Evolutionary conservation across 2,888 invertebrate genomes (phyloP).

Genomic region (Celastrina argiolus): DNA sequence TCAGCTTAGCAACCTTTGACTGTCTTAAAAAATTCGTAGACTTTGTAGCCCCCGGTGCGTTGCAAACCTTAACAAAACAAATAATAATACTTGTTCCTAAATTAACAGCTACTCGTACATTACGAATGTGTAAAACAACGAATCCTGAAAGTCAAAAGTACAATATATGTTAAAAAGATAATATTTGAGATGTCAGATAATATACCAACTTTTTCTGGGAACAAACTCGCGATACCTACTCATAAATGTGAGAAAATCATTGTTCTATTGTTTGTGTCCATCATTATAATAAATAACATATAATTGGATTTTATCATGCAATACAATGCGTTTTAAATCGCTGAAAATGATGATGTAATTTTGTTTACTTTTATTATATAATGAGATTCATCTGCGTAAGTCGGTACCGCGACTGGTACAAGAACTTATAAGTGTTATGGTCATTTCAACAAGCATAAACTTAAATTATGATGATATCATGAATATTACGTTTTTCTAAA

Average conservation of each 20-base stretch:
- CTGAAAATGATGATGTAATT: slow-evolving; percentile 23
- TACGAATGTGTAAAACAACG: neutral
- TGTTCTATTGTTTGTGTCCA: slow-evolving; percentile 69
- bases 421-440: neutral
- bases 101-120: too few species aligned
- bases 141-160: neutral
- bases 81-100: too few species aligned
- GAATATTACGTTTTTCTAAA: neutral
- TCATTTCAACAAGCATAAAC: neutral
- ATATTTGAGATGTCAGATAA: slow-evolving; percentile 31
- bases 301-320: slow-evolving; percentile 57
- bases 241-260: slow-evolving; percentile 66
- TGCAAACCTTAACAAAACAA: too few species aligned
- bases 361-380: slow-evolving; percentile 17
- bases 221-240: slow-evolving; percentile 48
- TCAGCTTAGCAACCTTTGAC: too few species aligned
- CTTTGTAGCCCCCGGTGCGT: too few species aligned
- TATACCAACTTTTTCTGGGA: slow-evolving; percentile 46
- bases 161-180: neutral
- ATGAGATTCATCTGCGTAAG: neutral
- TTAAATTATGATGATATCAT: neutral
- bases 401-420: neutral
- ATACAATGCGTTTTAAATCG: slow-evolving; percentile 38
- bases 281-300: slow-evolving; percentile 54
- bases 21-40: too few species aligned